A percentile compares a stretch with the other conserved stretches of the same genome.
phyloP scores from a whole-genome alignment of 2,113 vertebrate species.

The Nibea albiflora region DNA sequence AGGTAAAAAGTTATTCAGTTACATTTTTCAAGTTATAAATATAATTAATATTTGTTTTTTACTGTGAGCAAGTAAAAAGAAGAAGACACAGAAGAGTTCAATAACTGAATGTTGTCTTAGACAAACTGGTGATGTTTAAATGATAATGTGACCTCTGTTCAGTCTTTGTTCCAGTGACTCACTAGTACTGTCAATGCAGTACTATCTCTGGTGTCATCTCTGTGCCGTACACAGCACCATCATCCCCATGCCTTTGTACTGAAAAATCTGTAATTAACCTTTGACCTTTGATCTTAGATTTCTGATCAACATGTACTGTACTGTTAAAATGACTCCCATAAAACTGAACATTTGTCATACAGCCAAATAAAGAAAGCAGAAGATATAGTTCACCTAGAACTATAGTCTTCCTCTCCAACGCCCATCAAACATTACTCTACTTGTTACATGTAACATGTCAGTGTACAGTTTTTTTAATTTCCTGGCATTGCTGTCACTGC shows the following conservation, averaged over 20 bases:
- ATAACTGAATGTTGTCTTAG: neutral
- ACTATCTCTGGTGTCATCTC: too few species aligned
- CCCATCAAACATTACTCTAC: too few species aligned
- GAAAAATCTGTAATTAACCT: neutral
- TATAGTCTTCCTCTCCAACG: too few species aligned
- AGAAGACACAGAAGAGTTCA: neutral
- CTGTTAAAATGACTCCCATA: neutral
- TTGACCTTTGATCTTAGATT: neutral
- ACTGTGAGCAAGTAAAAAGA: too few species aligned
- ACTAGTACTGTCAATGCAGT: neutral
- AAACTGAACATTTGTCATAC: neutral
- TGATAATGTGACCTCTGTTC: too few species aligned
- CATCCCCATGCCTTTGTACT: neutral
- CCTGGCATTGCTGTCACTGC: conserved; percentile 32
- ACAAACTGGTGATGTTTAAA: too few species aligned
- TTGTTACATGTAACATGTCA: neutral
- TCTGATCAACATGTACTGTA: too few species aligned
- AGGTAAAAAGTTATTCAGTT: too few species aligned
- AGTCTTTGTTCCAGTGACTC: too few species aligned
- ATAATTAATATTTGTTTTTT: too few species aligned
- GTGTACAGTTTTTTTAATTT: conserved; percentile 33
- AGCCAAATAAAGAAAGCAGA: neutral
- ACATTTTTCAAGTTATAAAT: too few species aligned
- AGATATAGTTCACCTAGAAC: neutral
- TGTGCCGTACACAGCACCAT: neutral